These are phyloP conservation scores for Drosophila nr. perissopoda DNA, from an alignment of 2,888 invertebrate species.

Conservation along the genomic window DNA sequence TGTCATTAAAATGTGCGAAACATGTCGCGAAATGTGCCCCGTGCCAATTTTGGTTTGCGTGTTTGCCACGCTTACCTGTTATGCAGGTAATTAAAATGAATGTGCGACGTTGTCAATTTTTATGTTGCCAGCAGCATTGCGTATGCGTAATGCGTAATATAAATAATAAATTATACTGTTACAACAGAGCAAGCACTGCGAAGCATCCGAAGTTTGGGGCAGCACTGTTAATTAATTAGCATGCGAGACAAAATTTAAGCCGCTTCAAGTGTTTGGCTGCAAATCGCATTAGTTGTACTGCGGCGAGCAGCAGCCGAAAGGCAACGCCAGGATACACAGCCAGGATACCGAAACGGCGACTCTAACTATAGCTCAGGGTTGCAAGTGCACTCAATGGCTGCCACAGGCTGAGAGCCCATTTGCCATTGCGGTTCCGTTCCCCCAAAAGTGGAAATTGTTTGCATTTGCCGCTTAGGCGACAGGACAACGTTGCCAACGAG, in stretches of 20 bases:
- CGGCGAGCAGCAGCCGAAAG: slow-evolving; percentile 21
- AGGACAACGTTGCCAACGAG: slow-evolving; percentile 41
- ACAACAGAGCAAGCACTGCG: slow-evolving; percentile 13
- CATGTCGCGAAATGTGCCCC: slow-evolving; percentile 58
- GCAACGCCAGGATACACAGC: slow-evolving; percentile 14
- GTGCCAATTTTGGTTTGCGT: slow-evolving; percentile 54
- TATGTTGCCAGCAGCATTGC: slow-evolving; percentile 43
- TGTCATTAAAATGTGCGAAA: slow-evolving; percentile 66
- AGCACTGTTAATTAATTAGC: slow-evolving; percentile 71
- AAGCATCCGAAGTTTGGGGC: not conserved
- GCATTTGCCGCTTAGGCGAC: slow-evolving; percentile 23
- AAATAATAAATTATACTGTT: slow-evolving; percentile 68
- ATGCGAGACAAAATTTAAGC: slow-evolving; percentile 52
- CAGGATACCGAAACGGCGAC: not conserved
- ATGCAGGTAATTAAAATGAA: slow-evolving; percentile 75
- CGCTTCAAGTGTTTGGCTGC: slow-evolving; percentile 52
- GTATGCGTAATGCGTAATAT: slow-evolving; percentile 65
- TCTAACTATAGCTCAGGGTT: slow-evolving; percentile 3
- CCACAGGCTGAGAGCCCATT: slow-evolving; percentile 40
- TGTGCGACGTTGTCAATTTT: slow-evolving; percentile 62
- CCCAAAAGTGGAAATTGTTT: slow-evolving; percentile 35
- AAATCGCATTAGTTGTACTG: slow-evolving; percentile 66
- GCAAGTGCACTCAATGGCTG: slow-evolving; percentile 43
- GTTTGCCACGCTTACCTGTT: slow-evolving; percentile 41
- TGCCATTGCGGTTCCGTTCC: slow-evolving; percentile 35